Conservation (phyloP, 2,888 invertebrate species). For the Aromia moschata region DNA sequence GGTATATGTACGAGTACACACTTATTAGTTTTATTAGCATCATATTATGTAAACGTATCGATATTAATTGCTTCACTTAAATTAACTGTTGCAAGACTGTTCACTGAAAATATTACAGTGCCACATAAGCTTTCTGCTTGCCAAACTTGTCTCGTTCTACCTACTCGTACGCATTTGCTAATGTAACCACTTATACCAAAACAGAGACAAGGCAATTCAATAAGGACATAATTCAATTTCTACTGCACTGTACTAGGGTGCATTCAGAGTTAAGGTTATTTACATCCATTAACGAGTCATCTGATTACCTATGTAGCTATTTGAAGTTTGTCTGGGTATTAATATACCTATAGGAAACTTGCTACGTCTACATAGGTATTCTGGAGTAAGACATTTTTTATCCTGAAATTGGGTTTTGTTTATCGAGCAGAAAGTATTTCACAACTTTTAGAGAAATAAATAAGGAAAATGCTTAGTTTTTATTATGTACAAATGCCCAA, state of each 20-base stretch:
- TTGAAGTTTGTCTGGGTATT: too few relatives aligned
- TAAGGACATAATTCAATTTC: conserved; percentile 21
- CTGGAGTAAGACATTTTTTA: too few relatives aligned
- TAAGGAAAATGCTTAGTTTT: too few relatives aligned
- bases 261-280: background rate
- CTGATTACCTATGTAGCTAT: too few relatives aligned
- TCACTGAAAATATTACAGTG: background rate
- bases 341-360: too few relatives aligned
- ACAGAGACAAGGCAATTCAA: conserved; percentile 15
- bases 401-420: too few relatives aligned
- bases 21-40: background rate
- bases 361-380: too few relatives aligned
- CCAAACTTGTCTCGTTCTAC: conserved; percentile 5
- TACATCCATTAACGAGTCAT: too few relatives aligned
- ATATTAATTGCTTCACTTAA: background rate
- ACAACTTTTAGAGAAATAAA: too few relatives aligned
- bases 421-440: too few relatives aligned
- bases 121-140: background rate
- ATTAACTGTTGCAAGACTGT: background rate
- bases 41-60: conserved; percentile 1
- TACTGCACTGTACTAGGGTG: background rate
- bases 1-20: too few relatives aligned
- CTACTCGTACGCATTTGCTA: conserved; percentile 15
- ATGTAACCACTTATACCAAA: conserved; percentile 23
- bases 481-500: too few relatives aligned